Base-by-base conservation (phyloP, 2,888 invertebrate species). In the Diarsia rubi region DNA sequence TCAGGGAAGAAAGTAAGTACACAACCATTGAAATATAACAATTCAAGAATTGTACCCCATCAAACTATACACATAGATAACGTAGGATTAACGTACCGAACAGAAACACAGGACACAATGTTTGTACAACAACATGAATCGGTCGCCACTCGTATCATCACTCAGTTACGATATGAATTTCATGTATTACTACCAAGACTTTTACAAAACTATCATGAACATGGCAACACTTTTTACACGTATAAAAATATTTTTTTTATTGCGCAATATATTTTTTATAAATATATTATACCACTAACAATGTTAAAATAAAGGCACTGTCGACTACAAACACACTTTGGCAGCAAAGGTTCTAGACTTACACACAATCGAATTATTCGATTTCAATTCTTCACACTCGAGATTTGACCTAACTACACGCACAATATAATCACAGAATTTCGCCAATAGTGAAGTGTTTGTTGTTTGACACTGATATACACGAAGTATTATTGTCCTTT, bases 271-370 rank as follows among this genome's bases (percentile, higher is more conserved):
- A 94, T 92, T 94, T 92, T n/a, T 93, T 92, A 95, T 95, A 96
- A 95, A 96, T 96, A 95, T 93, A 94, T 85, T 88, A 92, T 91
- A 93, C 91, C 92, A 94, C 94, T 96, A 95, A 93, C 91, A 92
- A 92, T 84, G 89, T 91, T 93, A 91, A 90, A 92, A 92, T 93
- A 94, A 96, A 96, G 96, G 96, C 96, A 96, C 96, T 95, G 95
- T 95, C 96, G 96, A 96, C 96, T 96, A 96, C 96, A 96, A 96
- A 96, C 96, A 96, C 96, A 96, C 96, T 97, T 96, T 97, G 97
- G 97, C 97, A 96, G 96, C 95, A 95, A 93, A 91, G 89, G 93
- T 94, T 92, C 92, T 92, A 91, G 91, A 92, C 93, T 93, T 93
- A 92, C 90, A 91, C 90, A 89, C 89, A 88, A 85, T 90, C 90